These are phyloP conservation scores for Linepithema humile DNA, from an alignment of 1,140 invertebrate genomes.

Conservation along the genomic window DNA sequence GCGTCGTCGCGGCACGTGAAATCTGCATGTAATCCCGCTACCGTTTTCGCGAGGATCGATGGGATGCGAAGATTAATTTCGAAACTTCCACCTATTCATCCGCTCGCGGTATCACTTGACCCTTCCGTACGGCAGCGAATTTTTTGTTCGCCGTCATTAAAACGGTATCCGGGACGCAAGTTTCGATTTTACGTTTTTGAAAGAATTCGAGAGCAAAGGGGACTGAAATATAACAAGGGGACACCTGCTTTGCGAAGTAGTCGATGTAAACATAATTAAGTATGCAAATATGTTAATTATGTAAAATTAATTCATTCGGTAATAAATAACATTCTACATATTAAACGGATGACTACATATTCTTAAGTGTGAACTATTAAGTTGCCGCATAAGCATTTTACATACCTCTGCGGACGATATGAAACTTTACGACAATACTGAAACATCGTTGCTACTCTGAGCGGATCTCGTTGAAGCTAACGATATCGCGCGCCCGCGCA, in stretches of 20 bases:
- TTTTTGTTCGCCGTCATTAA: constrained; percentile 30
- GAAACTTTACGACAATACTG: constrained; percentile 26
- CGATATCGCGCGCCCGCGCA: constrained; percentile 44
- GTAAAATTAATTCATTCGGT: background rate
- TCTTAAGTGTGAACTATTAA: constrained; percentile 17
- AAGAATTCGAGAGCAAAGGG: background rate
- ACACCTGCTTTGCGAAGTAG: background rate
- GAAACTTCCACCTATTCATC: constrained; percentile 46
- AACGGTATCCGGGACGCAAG: constrained; percentile 15
- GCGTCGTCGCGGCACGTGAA: constrained; percentile 42
- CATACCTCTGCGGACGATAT: constrained; percentile 5
- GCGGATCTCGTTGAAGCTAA: constrained; percentile 54
- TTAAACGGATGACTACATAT: background rate
- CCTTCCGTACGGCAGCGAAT: background rate
- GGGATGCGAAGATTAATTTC: constrained; percentile 54
- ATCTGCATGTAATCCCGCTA: constrained; percentile 66
- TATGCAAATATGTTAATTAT: background rate
- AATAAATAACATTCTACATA: background rate
- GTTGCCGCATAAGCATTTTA: constrained; percentile 13
- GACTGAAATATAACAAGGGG: background rate
- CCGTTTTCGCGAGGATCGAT: constrained; percentile 40
- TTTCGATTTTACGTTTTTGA: background rate
- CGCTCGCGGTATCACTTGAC: constrained; percentile 36
- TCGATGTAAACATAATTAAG: background rate
- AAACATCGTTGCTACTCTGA: constrained; percentile 46